These are phyloP conservation scores for Mamestra configurata DNA, from an alignment of 1,140 invertebrate species.

Conservation along the genomic window DNA sequence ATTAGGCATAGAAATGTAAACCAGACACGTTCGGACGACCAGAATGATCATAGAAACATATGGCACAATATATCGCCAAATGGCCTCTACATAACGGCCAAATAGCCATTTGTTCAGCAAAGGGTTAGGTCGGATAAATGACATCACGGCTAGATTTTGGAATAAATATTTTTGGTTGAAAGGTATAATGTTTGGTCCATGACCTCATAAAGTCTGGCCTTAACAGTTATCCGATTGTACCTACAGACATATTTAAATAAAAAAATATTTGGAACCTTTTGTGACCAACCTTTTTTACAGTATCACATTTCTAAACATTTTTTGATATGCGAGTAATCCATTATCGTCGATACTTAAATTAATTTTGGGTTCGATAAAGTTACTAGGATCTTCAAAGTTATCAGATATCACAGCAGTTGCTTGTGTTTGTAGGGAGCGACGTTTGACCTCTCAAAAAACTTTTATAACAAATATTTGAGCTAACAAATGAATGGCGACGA, in stretches of 20 bases:
- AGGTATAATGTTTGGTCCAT: not conserved
- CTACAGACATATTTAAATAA: not conserved
- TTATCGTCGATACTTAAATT: slow-evolving; percentile 5
- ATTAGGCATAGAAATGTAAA: slow-evolving; percentile 22
- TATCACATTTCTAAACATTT: not conserved
- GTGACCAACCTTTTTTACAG: not conserved
- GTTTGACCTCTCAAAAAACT: not conserved
- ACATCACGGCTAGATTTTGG: slow-evolving; percentile 14
- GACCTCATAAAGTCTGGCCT: slow-evolving; percentile 8
- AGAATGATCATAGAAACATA: slow-evolving; percentile 44
- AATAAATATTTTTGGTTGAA: slow-evolving; percentile 19
- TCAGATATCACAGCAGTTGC: not conserved
- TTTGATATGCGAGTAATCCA: not conserved
- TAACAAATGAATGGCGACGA: not conserved
- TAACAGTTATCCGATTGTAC: not conserved
- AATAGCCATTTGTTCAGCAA: slow-evolving; percentile 19
- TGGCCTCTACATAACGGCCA: slow-evolving; percentile 3
- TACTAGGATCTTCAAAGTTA: not conserved
- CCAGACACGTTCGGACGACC: slow-evolving; percentile 42
- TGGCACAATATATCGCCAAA: slow-evolving; percentile 32
- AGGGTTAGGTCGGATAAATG: slow-evolving; percentile 15
- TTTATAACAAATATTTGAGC: not conserved
- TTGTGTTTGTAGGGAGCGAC: not conserved
- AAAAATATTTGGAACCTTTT: not conserved
- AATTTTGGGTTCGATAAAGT: not conserved